Conservation (phyloP, 2,797 vertebrate genomes). For the Sciaenops ocellatus region DNA sequence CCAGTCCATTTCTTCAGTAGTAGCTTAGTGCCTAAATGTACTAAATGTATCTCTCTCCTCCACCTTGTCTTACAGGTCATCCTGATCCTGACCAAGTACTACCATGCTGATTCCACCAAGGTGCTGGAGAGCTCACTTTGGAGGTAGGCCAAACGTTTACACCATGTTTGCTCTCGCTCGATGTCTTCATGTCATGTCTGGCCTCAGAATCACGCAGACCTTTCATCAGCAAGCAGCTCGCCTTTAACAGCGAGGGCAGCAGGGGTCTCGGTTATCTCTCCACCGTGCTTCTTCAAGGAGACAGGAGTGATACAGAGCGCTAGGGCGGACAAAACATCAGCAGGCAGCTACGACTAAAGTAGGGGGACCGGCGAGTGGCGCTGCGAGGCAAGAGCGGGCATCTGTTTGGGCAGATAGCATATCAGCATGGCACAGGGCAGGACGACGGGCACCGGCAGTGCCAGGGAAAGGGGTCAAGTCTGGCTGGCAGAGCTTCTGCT, state of each 20-base stretch:
- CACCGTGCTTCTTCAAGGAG: conserved; percentile 51
- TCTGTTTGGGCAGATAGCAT: conserved; percentile 81
- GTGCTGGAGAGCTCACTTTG: conserved; percentile 98
- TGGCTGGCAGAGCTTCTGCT: conserved; percentile 54
- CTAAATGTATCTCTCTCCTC: conserved; percentile 24
- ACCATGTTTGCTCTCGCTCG: conserved; percentile 4
- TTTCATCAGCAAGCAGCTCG: conserved; percentile 33
- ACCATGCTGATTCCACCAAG: conserved; percentile 96
- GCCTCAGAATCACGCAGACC: conserved; percentile 5
- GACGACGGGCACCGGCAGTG: conserved; percentile 50
- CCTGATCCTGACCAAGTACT: conserved; percentile 98
- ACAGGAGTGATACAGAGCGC: conserved; percentile 32
- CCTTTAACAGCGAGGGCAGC: conserved; percentile 35
- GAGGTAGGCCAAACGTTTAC: conserved; percentile 87
- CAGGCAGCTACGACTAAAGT: conserved; percentile 53
- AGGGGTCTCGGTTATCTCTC: conserved; percentile 30
- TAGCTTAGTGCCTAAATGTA: background rate
- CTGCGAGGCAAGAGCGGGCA: conserved; percentile 61
- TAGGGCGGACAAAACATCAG: conserved; percentile 65
- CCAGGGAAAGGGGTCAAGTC: conserved; percentile 70
- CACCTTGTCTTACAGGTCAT: conserved; percentile 89
- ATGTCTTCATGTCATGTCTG: conserved; percentile 48
- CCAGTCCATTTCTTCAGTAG: background rate
- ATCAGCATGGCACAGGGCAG: conserved; percentile 74
- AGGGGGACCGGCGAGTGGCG: conserved; percentile 29